These are phyloP conservation scores for Corythornis madagascariensis DNA, from an alignment of 2,113 vertebrate genomes.

Conservation along the genomic window DNA sequence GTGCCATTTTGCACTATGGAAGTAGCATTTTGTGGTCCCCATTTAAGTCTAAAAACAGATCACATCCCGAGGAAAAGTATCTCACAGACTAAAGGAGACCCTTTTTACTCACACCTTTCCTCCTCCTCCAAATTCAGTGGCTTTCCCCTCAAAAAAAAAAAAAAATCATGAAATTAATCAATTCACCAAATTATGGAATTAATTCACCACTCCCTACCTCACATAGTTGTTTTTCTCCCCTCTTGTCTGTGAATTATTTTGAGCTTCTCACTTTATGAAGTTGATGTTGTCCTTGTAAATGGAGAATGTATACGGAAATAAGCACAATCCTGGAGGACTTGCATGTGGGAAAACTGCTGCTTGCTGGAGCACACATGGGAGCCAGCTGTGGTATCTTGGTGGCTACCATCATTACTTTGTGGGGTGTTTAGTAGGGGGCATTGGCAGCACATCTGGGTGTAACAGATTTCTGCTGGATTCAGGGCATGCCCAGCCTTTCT, in stretches of 20 bases:
- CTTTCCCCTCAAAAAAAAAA: background rate
- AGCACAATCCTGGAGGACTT: background rate
- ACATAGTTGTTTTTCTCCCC: background rate
- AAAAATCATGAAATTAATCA: fast-evolving
- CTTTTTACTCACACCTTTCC: background rate
- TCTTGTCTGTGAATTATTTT: background rate
- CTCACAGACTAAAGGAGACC: background rate
- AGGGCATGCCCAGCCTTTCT: background rate
- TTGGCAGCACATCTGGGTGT: fast-evolving
- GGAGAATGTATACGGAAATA: background rate
- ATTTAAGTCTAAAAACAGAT: background rate
- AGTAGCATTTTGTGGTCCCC: background rate
- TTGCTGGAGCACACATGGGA: fast-evolving
- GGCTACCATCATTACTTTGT: background rate
- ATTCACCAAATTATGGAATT: background rate
- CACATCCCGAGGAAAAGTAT: background rate
- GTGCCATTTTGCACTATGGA: background rate
- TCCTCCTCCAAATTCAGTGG: background rate
- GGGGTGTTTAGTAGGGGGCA: background rate
- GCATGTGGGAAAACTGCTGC: background rate
- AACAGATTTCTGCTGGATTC: background rate
- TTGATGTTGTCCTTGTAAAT: background rate
- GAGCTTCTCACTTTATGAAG: background rate
- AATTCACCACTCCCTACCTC: background rate
- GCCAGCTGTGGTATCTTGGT: fast-evolving